These are phyloP conservation scores for Gymnothorax javanicus DNA, from an alignment of 2,797 vertebrate genomes.

Conservation along the genomic window DNA sequence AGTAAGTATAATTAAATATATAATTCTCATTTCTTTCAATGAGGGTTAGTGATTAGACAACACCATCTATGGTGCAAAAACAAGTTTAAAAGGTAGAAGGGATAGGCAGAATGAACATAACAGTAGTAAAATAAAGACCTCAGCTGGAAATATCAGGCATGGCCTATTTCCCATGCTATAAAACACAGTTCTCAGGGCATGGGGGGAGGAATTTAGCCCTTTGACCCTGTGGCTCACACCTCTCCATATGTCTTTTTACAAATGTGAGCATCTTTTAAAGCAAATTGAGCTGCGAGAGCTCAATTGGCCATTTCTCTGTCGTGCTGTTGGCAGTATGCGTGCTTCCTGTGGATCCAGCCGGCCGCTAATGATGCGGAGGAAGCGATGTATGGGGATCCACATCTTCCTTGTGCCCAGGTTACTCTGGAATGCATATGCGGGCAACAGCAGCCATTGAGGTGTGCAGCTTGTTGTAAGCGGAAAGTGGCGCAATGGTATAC, in stretches of 20 bases:
- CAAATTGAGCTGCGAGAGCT: background rate
- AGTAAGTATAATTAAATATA: background rate
- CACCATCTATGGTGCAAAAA: background rate
- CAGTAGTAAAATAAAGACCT: background rate
- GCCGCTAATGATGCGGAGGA: too few relatives aligned
- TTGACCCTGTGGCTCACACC: background rate
- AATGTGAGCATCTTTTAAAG: background rate
- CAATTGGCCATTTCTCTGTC: too few relatives aligned
- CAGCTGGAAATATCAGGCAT: background rate
- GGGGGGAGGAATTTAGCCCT: background rate
- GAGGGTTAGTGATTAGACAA: background rate
- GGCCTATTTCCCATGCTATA: background rate
- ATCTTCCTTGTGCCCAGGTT: too few relatives aligned
- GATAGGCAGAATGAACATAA: background rate
- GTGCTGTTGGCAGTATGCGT: too few relatives aligned
- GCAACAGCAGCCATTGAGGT: too few relatives aligned
- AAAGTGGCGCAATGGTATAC: too few relatives aligned
- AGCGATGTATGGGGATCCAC: too few relatives aligned
- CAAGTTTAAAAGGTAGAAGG: background rate
- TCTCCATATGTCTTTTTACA: constrained; percentile 11
- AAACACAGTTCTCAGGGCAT: background rate
- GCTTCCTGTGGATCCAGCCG: too few relatives aligned
- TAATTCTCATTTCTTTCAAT: background rate
- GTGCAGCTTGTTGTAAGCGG: too few relatives aligned
- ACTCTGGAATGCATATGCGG: too few relatives aligned